phyloP scores from a whole-genome alignment of 2,888 invertebrate genomes.

The Lordiphosa andalusiaca region DNA sequence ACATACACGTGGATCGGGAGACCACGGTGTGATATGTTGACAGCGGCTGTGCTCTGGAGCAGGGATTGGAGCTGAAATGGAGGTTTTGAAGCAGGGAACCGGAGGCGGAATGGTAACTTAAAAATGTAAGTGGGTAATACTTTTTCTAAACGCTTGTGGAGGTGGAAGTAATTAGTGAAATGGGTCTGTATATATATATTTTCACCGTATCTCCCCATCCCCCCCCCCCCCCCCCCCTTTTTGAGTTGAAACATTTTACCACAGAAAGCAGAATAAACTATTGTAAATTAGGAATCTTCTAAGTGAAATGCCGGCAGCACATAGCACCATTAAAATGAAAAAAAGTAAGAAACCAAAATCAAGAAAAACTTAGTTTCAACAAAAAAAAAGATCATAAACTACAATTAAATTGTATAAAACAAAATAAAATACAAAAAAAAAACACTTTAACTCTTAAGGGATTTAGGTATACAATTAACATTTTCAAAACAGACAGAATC shows the following conservation, averaged over 20 bases:
- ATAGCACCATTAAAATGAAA: constrained; percentile 37
- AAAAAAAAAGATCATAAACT: constrained; percentile 50
- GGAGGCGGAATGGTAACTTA: constrained; percentile 29
- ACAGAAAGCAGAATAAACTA: constrained; percentile 55
- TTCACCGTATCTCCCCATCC: neutral
- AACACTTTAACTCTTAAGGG: constrained; percentile 34
- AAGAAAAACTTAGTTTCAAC: constrained; percentile 33
- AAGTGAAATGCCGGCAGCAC: constrained; percentile 44
- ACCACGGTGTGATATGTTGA: constrained; percentile 90
- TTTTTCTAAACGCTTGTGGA: constrained; percentile 64
- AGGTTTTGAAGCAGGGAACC: constrained; percentile 50
- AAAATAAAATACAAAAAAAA: constrained; percentile 9
- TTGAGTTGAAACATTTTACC: constrained; percentile 7
- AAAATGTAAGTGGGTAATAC: constrained; percentile 54
- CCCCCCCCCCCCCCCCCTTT: neutral
- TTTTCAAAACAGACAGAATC: constrained; percentile 54
- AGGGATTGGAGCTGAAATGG: constrained; percentile 54
- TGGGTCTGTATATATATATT: constrained; percentile 9
- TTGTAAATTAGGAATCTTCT: constrained; percentile 80
- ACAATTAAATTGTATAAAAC: constrained; percentile 70
- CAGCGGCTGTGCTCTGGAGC: constrained; percentile 62
- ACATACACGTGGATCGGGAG: constrained; percentile 95
- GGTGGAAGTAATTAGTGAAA: constrained; percentile 4
- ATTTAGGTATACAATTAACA: constrained; percentile 44
- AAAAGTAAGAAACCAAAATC: constrained; percentile 15